phyloP scores from a whole-genome alignment of 2,888 invertebrate genomes.

The Pristionchus entomophagus region DNA sequence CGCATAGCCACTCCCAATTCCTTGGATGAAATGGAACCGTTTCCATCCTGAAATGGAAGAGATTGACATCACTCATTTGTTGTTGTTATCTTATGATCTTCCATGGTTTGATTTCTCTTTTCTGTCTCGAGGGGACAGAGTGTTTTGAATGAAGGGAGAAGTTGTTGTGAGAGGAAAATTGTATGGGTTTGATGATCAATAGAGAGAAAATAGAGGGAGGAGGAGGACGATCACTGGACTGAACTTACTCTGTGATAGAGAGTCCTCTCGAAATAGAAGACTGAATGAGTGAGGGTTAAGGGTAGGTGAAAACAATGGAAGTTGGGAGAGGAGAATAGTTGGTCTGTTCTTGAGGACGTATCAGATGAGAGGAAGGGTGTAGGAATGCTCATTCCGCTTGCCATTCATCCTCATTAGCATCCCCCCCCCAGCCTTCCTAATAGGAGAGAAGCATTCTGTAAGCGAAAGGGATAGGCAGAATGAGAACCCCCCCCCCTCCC shows the following conservation, averaged over 20 bases:
- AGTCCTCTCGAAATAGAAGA: too few relatives aligned
- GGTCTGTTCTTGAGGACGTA: too few relatives aligned
- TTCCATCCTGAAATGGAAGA: slow-evolving; percentile 74
- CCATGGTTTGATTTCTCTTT: background rate
- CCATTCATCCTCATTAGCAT: slow-evolving; percentile 37
- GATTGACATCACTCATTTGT: background rate
- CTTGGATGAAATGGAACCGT: slow-evolving; percentile 76
- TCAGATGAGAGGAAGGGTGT: background rate
- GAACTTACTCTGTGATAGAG: too few relatives aligned
- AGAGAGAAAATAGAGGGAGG: background rate
- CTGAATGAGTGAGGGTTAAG: too few relatives aligned
- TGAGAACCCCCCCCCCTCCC: background rate
- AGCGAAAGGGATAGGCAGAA: background rate
- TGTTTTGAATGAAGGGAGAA: background rate
- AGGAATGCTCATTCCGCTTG: background rate
- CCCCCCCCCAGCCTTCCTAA: background rate
- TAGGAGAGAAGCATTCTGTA: slow-evolving; percentile 22
- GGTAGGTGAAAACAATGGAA: too few relatives aligned
- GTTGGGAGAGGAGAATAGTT: too few relatives aligned
- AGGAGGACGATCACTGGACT: background rate
- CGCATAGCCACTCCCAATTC: slow-evolving; percentile 77
- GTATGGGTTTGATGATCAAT: background rate
- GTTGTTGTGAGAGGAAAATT: background rate
- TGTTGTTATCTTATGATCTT: background rate
- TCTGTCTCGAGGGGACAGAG: background rate